Conservation (phyloP, 2,797 vertebrate genomes). For the Enteromius thamalakanensis region DNA sequence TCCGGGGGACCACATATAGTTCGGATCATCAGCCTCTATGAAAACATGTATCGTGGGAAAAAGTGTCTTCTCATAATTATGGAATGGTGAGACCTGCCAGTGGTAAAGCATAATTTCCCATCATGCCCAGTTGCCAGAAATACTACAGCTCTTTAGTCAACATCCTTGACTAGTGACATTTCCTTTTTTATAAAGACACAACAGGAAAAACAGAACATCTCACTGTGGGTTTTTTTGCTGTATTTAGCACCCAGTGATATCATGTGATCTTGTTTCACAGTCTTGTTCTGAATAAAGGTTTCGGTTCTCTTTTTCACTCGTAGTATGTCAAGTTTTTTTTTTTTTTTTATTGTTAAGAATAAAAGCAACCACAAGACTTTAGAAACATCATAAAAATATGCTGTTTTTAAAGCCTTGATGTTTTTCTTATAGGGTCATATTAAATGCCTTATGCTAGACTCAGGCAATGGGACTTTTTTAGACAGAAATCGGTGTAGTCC, state of each 20-base stretch:
- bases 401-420: neutral
- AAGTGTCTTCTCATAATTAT: slow-evolving; percentile 97
- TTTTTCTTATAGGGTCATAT: neutral
- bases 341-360: neutral
- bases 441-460: neutral
- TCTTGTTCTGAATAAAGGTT: slow-evolving; percentile 23
- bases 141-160: slow-evolving; percentile 8
- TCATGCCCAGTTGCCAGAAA: neutral
- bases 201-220: neutral
- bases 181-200: neutral
- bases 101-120: slow-evolving; percentile 35
- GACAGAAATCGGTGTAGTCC: neutral
- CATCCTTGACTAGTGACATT: neutral
- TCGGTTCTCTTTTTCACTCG: slow-evolving; percentile 4
- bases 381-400: neutral
- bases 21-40: slow-evolving; percentile 90
- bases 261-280: slow-evolving; percentile 1
- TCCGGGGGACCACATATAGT: slow-evolving; percentile 93
- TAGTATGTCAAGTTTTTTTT: neutral
- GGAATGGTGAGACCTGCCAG: slow-evolving; percentile 83
- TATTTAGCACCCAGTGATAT: neutral
- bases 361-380: neutral
- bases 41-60: slow-evolving; percentile 95
- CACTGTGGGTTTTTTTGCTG: neutral
- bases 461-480: neutral